Conservation (phyloP, 2,888 invertebrate species). For the Vannuccia rotundouncinata region DNA sequence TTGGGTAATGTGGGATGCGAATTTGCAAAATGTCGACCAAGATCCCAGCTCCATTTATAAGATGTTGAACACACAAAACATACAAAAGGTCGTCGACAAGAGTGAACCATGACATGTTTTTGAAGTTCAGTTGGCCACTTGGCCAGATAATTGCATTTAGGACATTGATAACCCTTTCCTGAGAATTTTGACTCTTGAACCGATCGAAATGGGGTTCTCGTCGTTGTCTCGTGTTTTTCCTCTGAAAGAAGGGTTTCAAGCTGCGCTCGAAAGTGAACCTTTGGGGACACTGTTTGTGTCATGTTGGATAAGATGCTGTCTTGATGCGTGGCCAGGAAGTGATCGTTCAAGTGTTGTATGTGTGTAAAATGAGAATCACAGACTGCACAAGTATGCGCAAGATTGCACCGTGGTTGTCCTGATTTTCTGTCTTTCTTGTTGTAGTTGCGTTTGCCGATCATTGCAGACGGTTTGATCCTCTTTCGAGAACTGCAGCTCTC, state of each 20-base stretch:
- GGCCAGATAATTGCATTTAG: conserved; percentile 52
- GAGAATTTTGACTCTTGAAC: not conserved
- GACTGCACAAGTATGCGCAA: not conserved
- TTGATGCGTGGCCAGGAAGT: not conserved
- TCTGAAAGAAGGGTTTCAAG: not conserved
- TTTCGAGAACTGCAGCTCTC: too few species aligned
- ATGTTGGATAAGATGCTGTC: not conserved
- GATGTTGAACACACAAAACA: conserved; percentile 54
- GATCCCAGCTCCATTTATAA: conserved; percentile 56
- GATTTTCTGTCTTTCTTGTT: not conserved
- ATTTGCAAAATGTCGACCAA: conserved; percentile 55
- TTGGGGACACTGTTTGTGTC: not conserved
- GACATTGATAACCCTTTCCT: conserved; percentile 44
- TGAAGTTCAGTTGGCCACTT: conserved; percentile 54
- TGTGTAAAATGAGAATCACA: not conserved
- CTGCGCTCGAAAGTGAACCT: not conserved
- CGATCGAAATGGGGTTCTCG: too few species aligned
- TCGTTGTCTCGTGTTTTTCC: not conserved
- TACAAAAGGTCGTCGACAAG: conserved; percentile 50
- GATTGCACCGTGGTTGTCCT: not conserved
- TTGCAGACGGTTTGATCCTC: too few species aligned
- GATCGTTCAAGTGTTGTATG: not conserved
- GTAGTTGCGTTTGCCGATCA: not conserved
- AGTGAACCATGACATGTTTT: conserved; percentile 55
- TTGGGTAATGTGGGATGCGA: conserved; percentile 45